These are phyloP conservation scores for Ypsolopha scabrella DNA, from an alignment of 2,888 invertebrate species.

Conservation along the genomic window DNA sequence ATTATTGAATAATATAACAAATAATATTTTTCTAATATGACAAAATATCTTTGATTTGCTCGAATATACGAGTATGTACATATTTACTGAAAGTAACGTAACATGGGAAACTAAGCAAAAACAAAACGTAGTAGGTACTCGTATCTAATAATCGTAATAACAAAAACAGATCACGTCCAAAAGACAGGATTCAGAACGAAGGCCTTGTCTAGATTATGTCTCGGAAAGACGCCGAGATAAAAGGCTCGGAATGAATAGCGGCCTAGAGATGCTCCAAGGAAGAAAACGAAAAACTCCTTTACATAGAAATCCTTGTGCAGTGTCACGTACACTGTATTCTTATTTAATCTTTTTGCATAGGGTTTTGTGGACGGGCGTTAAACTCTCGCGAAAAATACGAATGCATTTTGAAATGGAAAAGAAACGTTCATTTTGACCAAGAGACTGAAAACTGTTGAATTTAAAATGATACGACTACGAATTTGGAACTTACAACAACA, in stretches of 20 bases:
- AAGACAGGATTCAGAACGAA: constrained; percentile 13
- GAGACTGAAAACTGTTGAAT: background rate
- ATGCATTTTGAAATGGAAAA: constrained; percentile 2
- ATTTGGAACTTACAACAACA: background rate
- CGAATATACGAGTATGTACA: no score
- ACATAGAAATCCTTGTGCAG: constrained; percentile 51
- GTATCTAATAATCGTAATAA: background rate
- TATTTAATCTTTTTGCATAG: constrained; percentile 57
- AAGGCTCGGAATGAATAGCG: constrained; percentile 58
- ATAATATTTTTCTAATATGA: no score
- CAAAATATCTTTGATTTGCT: no score
- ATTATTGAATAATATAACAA: no score
- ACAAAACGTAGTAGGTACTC: no score
- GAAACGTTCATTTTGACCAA: background rate
- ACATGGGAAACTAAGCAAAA: no score
- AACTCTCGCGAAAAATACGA: constrained; percentile 25
- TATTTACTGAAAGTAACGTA: no score
- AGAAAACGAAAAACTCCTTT: constrained; percentile 59
- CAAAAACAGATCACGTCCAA: constrained; percentile 3
- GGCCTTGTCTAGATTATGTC: constrained; percentile 51
- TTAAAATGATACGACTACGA: background rate
- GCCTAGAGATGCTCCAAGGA: constrained; percentile 40
- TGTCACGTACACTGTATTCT: constrained; percentile 61
- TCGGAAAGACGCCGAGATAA: constrained; percentile 52
- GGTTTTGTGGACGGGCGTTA: constrained; percentile 34